phyloP scores from a whole-genome alignment of 2,797 vertebrate species.

The Peromyscus aztecus region DNA sequence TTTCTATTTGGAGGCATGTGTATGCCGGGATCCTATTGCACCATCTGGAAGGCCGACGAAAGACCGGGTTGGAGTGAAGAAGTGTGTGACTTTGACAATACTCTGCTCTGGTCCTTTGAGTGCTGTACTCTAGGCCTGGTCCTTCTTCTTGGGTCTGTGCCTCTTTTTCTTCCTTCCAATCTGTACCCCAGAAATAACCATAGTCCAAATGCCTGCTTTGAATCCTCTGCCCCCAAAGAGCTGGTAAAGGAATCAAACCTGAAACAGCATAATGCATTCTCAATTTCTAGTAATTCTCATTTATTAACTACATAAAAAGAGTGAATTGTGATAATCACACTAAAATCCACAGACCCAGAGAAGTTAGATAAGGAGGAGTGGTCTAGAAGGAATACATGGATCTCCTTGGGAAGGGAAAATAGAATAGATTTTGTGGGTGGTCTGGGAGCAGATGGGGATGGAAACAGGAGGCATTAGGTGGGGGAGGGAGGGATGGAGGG shows the following conservation, averaged over 20 bases:
- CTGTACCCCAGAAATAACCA: not conserved
- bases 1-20: not conserved
- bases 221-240: not conserved
- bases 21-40: not conserved
- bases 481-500: not conserved
- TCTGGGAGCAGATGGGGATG: not conserved
- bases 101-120: fast-evolving
- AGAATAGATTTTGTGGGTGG: not conserved
- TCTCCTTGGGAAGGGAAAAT: not conserved
- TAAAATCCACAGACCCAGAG: not conserved
- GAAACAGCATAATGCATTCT: not conserved
- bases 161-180: not conserved
- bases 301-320: conserved; percentile 23
- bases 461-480: not conserved
- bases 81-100: not conserved
- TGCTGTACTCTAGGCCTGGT: not conserved
- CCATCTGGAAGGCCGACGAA: not conserved
- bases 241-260: not conserved
- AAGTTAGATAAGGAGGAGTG: not conserved
- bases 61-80: not conserved
- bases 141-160: not conserved
- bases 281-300: not conserved
- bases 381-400: not conserved
- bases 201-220: not conserved
- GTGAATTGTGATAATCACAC: not conserved